phyloP scores from a whole-genome alignment of 1,140 invertebrate species.

The Trinorchestia longiramus region DNA sequence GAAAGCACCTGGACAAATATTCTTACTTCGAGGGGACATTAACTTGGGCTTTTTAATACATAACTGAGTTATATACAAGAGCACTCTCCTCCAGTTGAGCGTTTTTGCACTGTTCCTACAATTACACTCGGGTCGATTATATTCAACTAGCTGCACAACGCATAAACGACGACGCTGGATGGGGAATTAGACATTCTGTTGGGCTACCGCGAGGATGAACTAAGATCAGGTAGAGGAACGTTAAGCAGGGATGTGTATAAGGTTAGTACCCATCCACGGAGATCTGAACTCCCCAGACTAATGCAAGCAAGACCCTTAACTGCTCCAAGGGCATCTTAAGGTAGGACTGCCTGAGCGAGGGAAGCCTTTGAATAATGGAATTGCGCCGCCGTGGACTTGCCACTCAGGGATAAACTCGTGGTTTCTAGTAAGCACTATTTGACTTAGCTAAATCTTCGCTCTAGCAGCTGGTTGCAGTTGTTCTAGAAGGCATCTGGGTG shows the following conservation, averaged over 20 bases:
- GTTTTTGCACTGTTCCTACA: not conserved
- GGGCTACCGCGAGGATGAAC: not conserved
- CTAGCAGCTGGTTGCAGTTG: not conserved
- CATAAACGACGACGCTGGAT: not conserved
- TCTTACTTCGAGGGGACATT: no score
- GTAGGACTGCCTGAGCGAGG: not conserved
- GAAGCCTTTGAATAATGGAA: conserved; percentile 35
- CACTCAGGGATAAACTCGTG: not conserved
- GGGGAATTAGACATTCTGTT: not conserved
- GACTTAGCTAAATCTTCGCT: not conserved
- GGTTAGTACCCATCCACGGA: not conserved
- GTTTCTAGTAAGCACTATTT: not conserved
- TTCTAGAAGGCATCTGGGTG: not conserved
- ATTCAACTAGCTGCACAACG: not conserved
- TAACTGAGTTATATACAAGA: no score
- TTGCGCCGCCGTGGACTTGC: not conserved
- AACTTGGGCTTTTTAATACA: no score
- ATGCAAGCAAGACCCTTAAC: conserved; percentile 18
- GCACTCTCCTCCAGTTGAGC: no score
- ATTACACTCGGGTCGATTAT: not conserved
- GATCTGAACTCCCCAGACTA: not conserved
- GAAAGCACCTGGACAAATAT: no score
- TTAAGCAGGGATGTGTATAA: not conserved
- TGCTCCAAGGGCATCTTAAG: conserved; percentile 13
- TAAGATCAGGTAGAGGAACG: not conserved